Percentiles rank a stretch among this genome's conserved stretches.
Evolutionary conservation across 1,140 invertebrate species (phyloP).

Genomic region (Oreohelix idahoensis): DNA sequence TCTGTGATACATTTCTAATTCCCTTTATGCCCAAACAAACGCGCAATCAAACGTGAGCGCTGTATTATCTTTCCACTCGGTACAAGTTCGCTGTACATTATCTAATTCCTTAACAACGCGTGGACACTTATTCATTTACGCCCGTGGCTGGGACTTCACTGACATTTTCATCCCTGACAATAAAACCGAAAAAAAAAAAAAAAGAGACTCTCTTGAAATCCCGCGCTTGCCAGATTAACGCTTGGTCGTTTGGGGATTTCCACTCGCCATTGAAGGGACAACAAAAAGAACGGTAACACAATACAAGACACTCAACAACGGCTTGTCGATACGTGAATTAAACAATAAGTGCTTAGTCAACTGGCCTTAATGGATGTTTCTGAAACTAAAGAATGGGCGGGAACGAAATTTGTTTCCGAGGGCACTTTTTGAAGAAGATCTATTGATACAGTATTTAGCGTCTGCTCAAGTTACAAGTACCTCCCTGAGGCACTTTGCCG

Average conservation of each 20-base stretch:
- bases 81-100: not conserved
- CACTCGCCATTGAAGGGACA: not conserved
- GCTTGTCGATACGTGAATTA: not conserved
- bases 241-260: not conserved
- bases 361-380: not conserved
- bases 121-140: not conserved
- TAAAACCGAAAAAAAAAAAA: not conserved
- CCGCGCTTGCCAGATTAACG: slow-evolving; percentile 2
- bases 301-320: not conserved
- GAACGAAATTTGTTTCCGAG: not conserved
- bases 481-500: too few species aligned
- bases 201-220: not conserved
- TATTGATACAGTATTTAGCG: too few species aligned
- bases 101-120: not conserved
- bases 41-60: too few species aligned
- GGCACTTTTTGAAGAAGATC: not conserved
- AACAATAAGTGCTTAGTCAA: not conserved
- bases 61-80: not conserved
- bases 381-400: not conserved
- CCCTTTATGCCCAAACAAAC: too few species aligned
- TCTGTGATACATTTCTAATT: too few species aligned
- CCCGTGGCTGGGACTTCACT: not conserved
- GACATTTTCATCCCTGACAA: not conserved
- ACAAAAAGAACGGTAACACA: not conserved
- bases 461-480: too few species aligned